Conservation (phyloP, 64 coral and sea anemone species). For the Pocillopora damicornis region DNA sequence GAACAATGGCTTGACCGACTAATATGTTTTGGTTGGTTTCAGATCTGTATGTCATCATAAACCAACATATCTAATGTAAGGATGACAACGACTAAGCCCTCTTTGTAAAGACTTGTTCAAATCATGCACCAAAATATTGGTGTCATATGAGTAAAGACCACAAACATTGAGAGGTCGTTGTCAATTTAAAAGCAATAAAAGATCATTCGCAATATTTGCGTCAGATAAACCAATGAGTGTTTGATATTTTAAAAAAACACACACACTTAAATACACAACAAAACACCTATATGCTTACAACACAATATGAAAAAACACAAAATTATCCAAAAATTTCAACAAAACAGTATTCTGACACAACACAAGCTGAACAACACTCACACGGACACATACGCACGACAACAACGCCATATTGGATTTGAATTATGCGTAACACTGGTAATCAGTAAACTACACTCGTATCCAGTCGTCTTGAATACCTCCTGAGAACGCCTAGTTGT, state of each 20-base stretch:
- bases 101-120: not conserved
- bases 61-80: constrained; percentile 27
- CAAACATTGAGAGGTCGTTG: constrained; percentile 28
- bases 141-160: constrained; percentile 78
- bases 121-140: constrained; percentile 20
- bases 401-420: constrained; percentile 37
- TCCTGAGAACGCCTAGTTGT: constrained; percentile 12
- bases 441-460: not conserved
- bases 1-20: no score
- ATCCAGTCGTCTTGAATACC: not conserved
- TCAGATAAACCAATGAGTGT: constrained; percentile 33
- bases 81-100: not conserved
- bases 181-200: not conserved
- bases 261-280: not conserved
- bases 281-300: not conserved
- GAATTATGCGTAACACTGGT: not conserved
- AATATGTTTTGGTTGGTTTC: constrained; percentile 22
- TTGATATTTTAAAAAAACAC: not conserved
- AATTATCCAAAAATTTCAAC: not conserved
- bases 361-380: not conserved
- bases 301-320: not conserved
- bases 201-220: not conserved
- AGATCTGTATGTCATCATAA: constrained; percentile 57
- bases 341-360: not conserved
- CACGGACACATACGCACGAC: not conserved